phyloP scores from a whole-genome alignment of 2,888 invertebrate species.

The Lagria hirta region DNA sequence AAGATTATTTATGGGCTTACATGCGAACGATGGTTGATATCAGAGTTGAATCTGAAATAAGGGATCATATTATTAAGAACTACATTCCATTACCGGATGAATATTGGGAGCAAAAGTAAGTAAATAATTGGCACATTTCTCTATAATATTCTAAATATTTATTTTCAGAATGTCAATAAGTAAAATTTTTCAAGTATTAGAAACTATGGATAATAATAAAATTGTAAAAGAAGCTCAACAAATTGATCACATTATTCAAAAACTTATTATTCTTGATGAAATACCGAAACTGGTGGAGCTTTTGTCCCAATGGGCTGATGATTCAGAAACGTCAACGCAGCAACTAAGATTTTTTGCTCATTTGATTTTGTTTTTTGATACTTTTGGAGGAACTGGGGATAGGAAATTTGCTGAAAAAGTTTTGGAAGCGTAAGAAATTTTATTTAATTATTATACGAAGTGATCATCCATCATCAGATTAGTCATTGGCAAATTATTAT shows the following conservation, averaged over 20 bases:
- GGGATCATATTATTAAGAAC: conserved; percentile 58
- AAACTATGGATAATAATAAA: conserved; percentile 60
- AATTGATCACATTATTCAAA: conserved; percentile 77
- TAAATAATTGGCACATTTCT: conserved; percentile 5
- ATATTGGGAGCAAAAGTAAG: conserved; percentile 65
- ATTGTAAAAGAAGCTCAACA: conserved; percentile 63
- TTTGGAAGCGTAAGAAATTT: conserved; percentile 70
- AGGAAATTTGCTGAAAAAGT: conserved; percentile 75
- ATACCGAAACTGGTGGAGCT: conserved; percentile 71
- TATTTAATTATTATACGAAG: background rate
- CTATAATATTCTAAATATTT: conserved; percentile 6
- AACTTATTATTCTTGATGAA: conserved; percentile 81
- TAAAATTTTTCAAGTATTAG: conserved; percentile 68
- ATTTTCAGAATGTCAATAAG: conserved; percentile 64
- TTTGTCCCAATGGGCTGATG: conserved; percentile 67
- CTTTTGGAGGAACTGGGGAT: conserved; percentile 71
- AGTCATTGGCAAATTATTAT: background rate
- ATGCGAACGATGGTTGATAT: conserved; percentile 80
- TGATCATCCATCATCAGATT: background rate
- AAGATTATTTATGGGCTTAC: conserved; percentile 89
- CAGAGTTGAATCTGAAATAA: conserved; percentile 77
- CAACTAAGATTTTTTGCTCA: conserved; percentile 83
- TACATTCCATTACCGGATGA: conserved; percentile 64
- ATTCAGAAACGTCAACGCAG: conserved; percentile 55
- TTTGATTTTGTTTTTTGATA: conserved; percentile 77